Percentiles rank a stretch among this genome's conserved stretches.
phyloP scores from a whole-genome alignment of 92 coral and sea anemone species.

The Epizoanthus ramosus region DNA sequence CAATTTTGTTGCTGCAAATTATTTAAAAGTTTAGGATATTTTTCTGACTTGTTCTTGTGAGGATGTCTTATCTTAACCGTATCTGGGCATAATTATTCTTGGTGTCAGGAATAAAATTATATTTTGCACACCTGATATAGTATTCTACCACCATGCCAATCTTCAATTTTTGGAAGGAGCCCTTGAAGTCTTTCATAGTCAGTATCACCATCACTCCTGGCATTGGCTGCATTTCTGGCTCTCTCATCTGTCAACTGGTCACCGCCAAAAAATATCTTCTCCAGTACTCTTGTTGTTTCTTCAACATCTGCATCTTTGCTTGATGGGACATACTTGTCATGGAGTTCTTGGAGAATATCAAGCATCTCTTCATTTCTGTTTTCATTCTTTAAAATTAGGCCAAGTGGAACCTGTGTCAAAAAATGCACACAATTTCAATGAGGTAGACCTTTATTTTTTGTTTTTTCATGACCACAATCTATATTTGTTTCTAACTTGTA shows the following conservation, averaged over 20 bases:
- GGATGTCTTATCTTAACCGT: no score
- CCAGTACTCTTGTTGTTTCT: constrained; percentile 11
- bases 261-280: constrained; percentile 49
- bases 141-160: constrained; percentile 64
- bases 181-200: constrained; percentile 52
- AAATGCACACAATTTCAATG: no score
- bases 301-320: constrained; percentile 5
- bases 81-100: no score
- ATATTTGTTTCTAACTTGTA: no score
- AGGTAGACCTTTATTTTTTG: no score
- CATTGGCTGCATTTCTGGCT: constrained; percentile 48
- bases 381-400: constrained; percentile 58
- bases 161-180: constrained; percentile 52
- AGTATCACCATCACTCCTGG: constrained; percentile 57
- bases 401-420: constrained; percentile 49
- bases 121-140: constrained; percentile 49
- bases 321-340: constrained; percentile 53
- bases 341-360: constrained; percentile 51
- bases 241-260: constrained; percentile 62
- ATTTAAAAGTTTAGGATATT: no score
- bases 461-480: no score
- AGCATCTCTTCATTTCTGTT: constrained; percentile 59
- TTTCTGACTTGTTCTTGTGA: no score
- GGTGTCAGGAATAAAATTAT: no score
- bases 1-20: no score